Evolutionary conservation across 2,113 vertebrate genomes (phyloP), one percentile per base, ranked within the genome.

Genomic region (Lepus americanus): DNA sequence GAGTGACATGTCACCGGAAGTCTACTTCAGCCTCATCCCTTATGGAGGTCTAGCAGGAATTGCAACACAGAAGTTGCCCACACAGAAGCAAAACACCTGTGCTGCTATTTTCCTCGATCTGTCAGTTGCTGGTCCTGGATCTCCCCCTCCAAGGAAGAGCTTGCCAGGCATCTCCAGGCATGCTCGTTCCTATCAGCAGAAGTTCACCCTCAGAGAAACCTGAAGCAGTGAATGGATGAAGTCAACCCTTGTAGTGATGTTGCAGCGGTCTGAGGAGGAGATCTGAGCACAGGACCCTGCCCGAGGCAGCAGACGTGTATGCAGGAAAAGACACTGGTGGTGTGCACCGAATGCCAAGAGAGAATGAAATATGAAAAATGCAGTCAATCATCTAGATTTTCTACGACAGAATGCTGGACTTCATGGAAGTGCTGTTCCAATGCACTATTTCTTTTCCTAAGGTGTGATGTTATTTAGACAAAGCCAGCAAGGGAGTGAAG

Each of bases 171-270:
- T 44, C 33, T 76, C 19, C 87, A 90, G 72, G 22, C 39, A 66
- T n/a, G 29, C 77, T 5, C 17, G 17, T 14, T 33, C 33, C 6
- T 19, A 20, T n/a, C 27, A 85, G 76, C 25, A 33, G 44, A 51
- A 13, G 55, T n/a, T 20, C 29, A 27, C 31, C 31, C 9, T 78
- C 22, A n/a, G 72, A 36, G 55, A 72, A 36, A 69, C 7, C 6
- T 39, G 55, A 0, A 13, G 61, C 25, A 12, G 0, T 27, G 36
- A 23, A 27, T 1, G 1, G 0, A 20, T 72, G 9, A 11, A 23
- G 61, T 25, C 6, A 27, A 20, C 59, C 4, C 27, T 29, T 6
- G 12, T 1, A 36, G 51, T 20, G 33, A 19, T 9, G 19, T 1
- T 25, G 1, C 4, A 49, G 59, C 22, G n/a, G 13, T 2, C 66